Percentiles rank a stretch among this genome's conserved stretches.
Conservation (phyloP, 2,888 invertebrate species). For the Euclidia mi region DNA sequence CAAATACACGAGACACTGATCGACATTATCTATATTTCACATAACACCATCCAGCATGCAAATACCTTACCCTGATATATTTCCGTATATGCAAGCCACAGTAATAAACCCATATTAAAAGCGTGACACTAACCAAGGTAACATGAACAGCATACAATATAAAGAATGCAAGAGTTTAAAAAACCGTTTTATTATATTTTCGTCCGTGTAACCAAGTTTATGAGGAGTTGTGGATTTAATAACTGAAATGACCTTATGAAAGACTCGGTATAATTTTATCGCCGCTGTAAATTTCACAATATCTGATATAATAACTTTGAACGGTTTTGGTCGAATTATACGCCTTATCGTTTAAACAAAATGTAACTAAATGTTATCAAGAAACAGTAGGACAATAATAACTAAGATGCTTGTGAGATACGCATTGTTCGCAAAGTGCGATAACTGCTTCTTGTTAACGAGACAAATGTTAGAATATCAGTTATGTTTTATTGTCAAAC, state of each 20-base stretch:
- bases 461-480: neutral
- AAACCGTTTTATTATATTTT: constrained; percentile 14
- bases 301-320: constrained; percentile 13
- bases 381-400: neutral
- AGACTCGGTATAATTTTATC: constrained; percentile 40
- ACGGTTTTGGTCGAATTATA: constrained; percentile 6
- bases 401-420: neutral
- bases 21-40: too few species aligned
- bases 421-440: neutral
- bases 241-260: constrained; percentile 35
- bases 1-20: too few species aligned
- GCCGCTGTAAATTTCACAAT: constrained; percentile 40
- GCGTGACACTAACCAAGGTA: too few species aligned
- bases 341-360: constrained; percentile 7
- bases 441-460: neutral
- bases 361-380: constrained; percentile 2
- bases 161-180: constrained; percentile 1
- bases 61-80: too few species aligned
- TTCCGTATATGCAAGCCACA: too few species aligned
- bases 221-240: constrained; percentile 39
- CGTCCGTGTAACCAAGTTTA: constrained; percentile 25
- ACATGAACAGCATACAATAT: neutral
- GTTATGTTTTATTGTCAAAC: neutral
- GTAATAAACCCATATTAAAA: too few species aligned
- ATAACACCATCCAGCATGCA: too few species aligned